phyloP scores from a whole-genome alignment of 2,888 invertebrate species.

The Heliconius hortense region DNA sequence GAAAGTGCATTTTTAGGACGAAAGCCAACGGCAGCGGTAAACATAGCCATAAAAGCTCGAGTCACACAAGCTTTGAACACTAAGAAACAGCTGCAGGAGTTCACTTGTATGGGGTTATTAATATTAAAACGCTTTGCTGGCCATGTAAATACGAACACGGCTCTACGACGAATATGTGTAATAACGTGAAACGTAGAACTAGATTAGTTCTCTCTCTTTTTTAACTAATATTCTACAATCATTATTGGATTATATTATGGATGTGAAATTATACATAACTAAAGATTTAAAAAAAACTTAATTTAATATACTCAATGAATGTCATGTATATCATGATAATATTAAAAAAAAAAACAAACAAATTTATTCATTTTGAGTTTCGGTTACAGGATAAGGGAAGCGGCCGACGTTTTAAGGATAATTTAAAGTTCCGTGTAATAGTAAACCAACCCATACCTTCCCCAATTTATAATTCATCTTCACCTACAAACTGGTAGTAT shows the following conservation, averaged over 20 bases:
- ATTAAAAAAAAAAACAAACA: background rate
- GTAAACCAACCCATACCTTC: constrained; percentile 30
- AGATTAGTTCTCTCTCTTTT: background rate
- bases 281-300: no score
- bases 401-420: constrained; percentile 26
- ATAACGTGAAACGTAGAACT: background rate
- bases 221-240: background rate
- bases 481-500: constrained; percentile 27
- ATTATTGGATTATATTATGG: no score
- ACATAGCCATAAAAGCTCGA: constrained; percentile 71
- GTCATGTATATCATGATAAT: background rate
- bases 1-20: constrained; percentile 58
- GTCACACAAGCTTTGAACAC: constrained; percentile 54
- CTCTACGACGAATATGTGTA: background rate
- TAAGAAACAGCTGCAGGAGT: constrained; percentile 59
- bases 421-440: constrained; percentile 36
- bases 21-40: constrained; percentile 60
- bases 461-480: constrained; percentile 43
- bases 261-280: no score
- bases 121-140: constrained; percentile 70
- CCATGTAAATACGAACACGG: constrained; percentile 59
- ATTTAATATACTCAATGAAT: background rate
- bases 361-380: constrained; percentile 4
- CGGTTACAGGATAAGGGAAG: background rate
- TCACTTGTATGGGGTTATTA: constrained; percentile 72